Conservation (phyloP, 2,113 vertebrate species). For the Etia nguti region DNA sequence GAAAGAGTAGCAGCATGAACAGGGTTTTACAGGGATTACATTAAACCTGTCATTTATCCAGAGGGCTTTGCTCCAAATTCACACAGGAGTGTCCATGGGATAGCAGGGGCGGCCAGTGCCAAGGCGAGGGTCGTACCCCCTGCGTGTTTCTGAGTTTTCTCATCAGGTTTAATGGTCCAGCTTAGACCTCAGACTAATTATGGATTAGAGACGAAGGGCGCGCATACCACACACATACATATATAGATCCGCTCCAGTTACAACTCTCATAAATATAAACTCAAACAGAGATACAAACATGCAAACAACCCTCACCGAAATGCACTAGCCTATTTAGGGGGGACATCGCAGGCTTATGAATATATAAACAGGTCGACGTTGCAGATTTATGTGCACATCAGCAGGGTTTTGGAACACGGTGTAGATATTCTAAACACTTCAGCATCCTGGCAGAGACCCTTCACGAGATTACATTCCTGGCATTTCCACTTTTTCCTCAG, state of each 20-base stretch:
- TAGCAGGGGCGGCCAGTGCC: slow-evolving; percentile 33
- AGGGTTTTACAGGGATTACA: slow-evolving; percentile 74
- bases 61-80: slow-evolving; percentile 60
- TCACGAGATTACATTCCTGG: slow-evolving; percentile 42
- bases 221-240: slow-evolving; percentile 37
- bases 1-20: slow-evolving; percentile 66
- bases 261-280: neutral
- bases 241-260: neutral
- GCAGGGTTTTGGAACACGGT: slow-evolving; percentile 38
- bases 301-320: neutral
- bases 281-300: neutral
- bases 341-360: slow-evolving; percentile 25
- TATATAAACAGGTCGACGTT: slow-evolving; percentile 54
- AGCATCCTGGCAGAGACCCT: slow-evolving; percentile 20
- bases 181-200: slow-evolving; percentile 26
- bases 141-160: slow-evolving; percentile 34
- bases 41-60: slow-evolving; percentile 72
- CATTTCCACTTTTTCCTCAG: slow-evolving; percentile 25
- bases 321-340: neutral
- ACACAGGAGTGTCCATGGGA: slow-evolving; percentile 50
- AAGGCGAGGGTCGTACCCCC: slow-evolving; percentile 17
- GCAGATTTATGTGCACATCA: slow-evolving; percentile 50
- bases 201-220: slow-evolving; percentile 23
- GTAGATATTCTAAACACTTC: slow-evolving; percentile 57
- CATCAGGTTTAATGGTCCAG: slow-evolving; percentile 18